phyloP scores from a whole-genome alignment of 2,888 invertebrate genomes.

The Ctena decussata region DNA sequence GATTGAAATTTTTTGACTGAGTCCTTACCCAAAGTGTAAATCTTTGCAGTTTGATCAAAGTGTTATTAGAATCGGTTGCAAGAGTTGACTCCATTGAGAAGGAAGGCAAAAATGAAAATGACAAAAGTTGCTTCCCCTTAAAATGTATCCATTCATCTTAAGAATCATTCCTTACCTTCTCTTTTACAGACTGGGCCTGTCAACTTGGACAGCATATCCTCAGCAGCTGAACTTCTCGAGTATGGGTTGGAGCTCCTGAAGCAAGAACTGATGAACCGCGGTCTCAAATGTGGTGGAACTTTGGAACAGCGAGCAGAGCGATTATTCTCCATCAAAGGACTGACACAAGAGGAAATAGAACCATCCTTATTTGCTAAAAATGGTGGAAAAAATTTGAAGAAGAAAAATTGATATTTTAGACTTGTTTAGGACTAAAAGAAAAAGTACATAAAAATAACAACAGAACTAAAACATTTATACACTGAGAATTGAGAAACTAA shows the following conservation, averaged over 20 bases:
- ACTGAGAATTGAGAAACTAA: no score
- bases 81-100: no score
- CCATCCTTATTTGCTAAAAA: constrained; percentile 83
- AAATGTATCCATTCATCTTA: no score
- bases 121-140: no score
- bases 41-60: no score
- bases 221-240: constrained; percentile 81
- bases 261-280: constrained; percentile 83
- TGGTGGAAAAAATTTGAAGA: constrained; percentile 59
- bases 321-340: constrained; percentile 86
- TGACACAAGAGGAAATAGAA: constrained; percentile 82
- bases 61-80: no score
- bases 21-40: no score
- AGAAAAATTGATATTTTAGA: constrained; percentile 33
- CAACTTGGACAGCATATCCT: constrained; percentile 61
- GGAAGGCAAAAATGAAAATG: no score
- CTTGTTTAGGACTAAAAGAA: no score
- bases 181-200: background rate
- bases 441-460: no score
- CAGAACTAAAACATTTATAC: no score
- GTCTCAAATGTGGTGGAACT: constrained; percentile 88
- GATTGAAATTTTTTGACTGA: no score
- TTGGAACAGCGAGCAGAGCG: constrained; percentile 87
- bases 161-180: background rate
- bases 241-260: constrained; percentile 87